Evolutionary conservation across 2,888 invertebrate species (phyloP).

Genomic region (Geotrupes spiniger): DNA sequence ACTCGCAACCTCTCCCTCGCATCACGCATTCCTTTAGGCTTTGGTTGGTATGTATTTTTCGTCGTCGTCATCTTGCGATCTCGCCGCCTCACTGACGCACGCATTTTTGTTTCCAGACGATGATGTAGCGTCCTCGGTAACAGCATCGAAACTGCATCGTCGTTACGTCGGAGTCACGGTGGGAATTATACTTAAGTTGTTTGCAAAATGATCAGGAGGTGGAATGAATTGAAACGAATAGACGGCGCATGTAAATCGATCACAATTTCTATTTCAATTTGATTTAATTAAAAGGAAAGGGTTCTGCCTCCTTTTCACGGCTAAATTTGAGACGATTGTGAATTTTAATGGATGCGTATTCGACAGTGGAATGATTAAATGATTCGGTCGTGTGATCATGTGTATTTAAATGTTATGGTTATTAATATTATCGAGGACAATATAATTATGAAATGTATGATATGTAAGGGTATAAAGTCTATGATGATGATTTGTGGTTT

Average conservation of each 20-base stretch:
- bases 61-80: slow-evolving; percentile 8
- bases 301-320: no score
- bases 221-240: no score
- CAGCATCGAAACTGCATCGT: slow-evolving; percentile 5
- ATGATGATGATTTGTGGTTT: no score
- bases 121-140: slow-evolving; percentile 10
- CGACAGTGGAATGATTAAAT: background rate
- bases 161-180: slow-evolving; percentile 13
- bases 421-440: background rate
- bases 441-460: background rate
- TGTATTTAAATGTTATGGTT: background rate
- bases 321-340: no score
- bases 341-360: background rate
- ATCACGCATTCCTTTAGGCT: slow-evolving; percentile 19
- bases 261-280: no score
- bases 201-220: no score
- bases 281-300: no score
- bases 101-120: slow-evolving; percentile 8
- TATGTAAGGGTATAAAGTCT: no score
- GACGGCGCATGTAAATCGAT: no score
- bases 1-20: slow-evolving; percentile 20
- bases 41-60: slow-evolving; percentile 26
- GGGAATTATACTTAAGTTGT: no score
- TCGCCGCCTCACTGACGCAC: background rate
- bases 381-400: background rate